These are phyloP conservation scores for Channallabes apus DNA, from an alignment of 2,797 vertebrate genomes.

Conservation along the genomic window DNA sequence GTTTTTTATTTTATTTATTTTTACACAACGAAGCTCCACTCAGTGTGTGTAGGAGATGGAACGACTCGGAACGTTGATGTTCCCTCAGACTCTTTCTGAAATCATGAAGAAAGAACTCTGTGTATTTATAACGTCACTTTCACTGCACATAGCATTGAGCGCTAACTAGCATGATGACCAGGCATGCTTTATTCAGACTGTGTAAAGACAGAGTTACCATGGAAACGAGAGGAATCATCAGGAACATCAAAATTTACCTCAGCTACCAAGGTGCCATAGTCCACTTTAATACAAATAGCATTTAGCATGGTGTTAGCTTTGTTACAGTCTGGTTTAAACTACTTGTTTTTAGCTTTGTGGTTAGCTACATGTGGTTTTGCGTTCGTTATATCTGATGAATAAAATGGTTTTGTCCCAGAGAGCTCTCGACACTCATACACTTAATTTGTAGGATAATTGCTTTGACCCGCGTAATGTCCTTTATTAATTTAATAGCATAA, in stretches of 20 bases:
- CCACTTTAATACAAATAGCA: not conserved
- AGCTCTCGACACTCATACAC: slow-evolving; percentile 45
- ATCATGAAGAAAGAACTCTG: not conserved
- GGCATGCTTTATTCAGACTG: too few species aligned
- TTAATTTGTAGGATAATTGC: slow-evolving; percentile 28
- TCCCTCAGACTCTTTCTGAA: not conserved
- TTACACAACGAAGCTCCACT: too few species aligned
- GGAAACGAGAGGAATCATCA: not conserved
- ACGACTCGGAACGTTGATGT: not conserved
- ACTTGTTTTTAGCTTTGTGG: not conserved
- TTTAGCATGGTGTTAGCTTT: not conserved
- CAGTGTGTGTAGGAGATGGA: not conserved
- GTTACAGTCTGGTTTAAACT: not conserved
- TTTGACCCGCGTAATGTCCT: slow-evolving; percentile 17
- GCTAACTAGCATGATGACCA: too few species aligned
- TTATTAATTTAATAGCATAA: slow-evolving; percentile 23
- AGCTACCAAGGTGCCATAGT: not conserved
- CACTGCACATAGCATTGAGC: too few species aligned
- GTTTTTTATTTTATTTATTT: too few species aligned
- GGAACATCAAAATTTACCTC: not conserved
- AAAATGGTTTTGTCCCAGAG: not conserved
- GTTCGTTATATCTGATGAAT: not conserved
- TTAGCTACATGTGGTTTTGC: not conserved
- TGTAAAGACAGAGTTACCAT: not conserved
- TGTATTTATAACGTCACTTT: too few species aligned